phyloP scores from a whole-genome alignment of 1,140 invertebrate genomes.

The Coenobita brevimanus region DNA sequence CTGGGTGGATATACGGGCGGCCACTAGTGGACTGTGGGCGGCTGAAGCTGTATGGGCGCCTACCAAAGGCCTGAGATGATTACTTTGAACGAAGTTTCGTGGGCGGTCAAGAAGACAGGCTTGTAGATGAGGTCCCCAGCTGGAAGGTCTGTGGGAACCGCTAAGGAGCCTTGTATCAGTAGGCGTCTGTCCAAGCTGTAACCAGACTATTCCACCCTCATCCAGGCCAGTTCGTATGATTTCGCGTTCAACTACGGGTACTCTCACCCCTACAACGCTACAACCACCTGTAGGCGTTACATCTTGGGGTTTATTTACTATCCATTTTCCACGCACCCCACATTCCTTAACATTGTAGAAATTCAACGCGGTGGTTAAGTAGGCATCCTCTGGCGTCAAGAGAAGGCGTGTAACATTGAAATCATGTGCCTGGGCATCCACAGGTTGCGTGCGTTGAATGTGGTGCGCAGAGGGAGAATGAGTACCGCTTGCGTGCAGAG shows the following conservation, averaged over 20 bases:
- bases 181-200: conserved; percentile 39
- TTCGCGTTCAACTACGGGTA: conserved; percentile 39
- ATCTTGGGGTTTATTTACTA: conserved; percentile 25
- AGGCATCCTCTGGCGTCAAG: conserved; percentile 46
- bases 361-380: conserved; percentile 38
- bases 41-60: conserved; percentile 48
- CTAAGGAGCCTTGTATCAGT: conserved; percentile 16
- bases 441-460: background rate
- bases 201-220: conserved; percentile 41
- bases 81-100: background rate
- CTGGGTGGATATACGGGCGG: too few species aligned
- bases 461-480: background rate
- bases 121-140: conserved; percentile 41
- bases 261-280: conserved; percentile 35
- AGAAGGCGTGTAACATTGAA: conserved; percentile 37
- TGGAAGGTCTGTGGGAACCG: conserved; percentile 11
- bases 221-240: conserved; percentile 45
- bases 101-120: conserved; percentile 17
- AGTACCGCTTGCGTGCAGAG: conserved; percentile 33
- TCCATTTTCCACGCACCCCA: conserved; percentile 19
- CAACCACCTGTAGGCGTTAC: conserved; percentile 42
- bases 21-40: too few species aligned
- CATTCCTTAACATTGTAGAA: conserved; percentile 43
- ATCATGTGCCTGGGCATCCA: conserved; percentile 27
- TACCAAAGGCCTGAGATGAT: conserved; percentile 36